Base-by-base conservation (phyloP, 2,797 vertebrate species). In the Simalia tracyae region DNA sequence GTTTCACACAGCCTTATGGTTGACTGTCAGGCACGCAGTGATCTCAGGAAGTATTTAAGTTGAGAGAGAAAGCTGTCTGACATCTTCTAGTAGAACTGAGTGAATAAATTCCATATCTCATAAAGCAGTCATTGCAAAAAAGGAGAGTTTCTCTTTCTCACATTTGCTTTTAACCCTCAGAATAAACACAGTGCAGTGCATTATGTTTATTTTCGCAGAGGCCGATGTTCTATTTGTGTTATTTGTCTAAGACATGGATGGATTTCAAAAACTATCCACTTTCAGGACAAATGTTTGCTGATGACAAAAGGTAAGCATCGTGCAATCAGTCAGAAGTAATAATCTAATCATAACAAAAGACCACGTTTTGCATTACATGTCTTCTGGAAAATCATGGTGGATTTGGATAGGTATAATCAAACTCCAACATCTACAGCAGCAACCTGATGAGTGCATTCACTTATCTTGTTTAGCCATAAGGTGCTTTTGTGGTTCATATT, bases 161-260 rank as follows among this genome's bases (percentile, higher is more conserved):
- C 46, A 89, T 89, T 92, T 89, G 84, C 42, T 89, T 90, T 86
- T 54, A 60, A 86, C 26, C 63, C 56, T 72, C 36, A 86, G 42
- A 50, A 89, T 56, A 92, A 86, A 90, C 56, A 31, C 17, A 8
- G 87, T 5, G 24, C 61, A 85, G 91, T 46, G 68, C 61, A 42
- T 88, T 84, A 54, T 92, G 87, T 64, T 60, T 85, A 89, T 76
- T 31, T 28, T 64, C 63, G 42, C 7, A 42, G 60, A 36, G 0
- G 88, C 60, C 56, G 89, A 86, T 64, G 90, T 91, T 92, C 76
- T 42, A 63, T 86, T 24, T 0, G 10, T 91, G 89, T 91, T 86
- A 50, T 88, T 92, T 15, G 24, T 68, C 60, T 36, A 91, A 24
- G 12, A 26, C 64, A 91, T 89, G 17, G 6, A 76, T 92, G 72